phyloP scores from a whole-genome alignment of 1,140 invertebrate species.

The Ips typographus region DNA sequence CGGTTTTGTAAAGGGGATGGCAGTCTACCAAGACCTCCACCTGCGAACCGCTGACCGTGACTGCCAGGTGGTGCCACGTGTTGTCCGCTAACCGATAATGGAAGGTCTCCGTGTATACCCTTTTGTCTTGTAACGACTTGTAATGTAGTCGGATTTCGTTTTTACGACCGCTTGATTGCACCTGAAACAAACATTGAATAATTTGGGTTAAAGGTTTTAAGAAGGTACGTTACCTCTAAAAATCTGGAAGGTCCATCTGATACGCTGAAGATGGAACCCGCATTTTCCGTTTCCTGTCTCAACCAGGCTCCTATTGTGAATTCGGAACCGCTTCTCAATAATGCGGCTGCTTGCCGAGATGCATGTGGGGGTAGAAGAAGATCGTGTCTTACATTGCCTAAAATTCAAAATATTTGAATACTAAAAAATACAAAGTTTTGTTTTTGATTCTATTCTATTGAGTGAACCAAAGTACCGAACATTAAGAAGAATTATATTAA shows the following conservation, averaged over 20 bases:
- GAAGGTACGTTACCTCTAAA: slow-evolving; percentile 28
- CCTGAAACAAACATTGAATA: slow-evolving; percentile 44
- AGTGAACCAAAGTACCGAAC: background rate
- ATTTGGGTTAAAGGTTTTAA: background rate
- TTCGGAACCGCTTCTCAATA: slow-evolving; percentile 71
- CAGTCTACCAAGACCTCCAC: slow-evolving; percentile 85
- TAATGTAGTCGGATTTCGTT: slow-evolving; percentile 82
- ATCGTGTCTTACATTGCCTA: slow-evolving; percentile 69
- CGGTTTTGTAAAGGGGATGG: slow-evolving; percentile 76
- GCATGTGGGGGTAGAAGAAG: slow-evolving; percentile 67
- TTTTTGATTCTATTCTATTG: no score
- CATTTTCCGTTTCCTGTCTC: slow-evolving; percentile 77
- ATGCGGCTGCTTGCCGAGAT: slow-evolving; percentile 65
- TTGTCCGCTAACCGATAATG: slow-evolving; percentile 82
- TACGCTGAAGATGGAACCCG: slow-evolving; percentile 76
- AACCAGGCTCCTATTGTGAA: slow-evolving; percentile 78
- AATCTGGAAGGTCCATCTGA: slow-evolving; percentile 55
- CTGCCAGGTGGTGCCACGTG: slow-evolving; percentile 81
- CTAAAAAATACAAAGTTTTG: background rate
- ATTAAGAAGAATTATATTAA: no score
- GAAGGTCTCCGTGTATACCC: slow-evolving; percentile 80
- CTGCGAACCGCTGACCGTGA: slow-evolving; percentile 79
- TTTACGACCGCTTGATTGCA: slow-evolving; percentile 84
- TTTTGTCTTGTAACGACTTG: slow-evolving; percentile 62
- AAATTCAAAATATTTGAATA: background rate